These are phyloP conservation scores for Enteromius fasciolatus DNA, from an alignment of 2,797 vertebrate genomes.

Conservation along the genomic window DNA sequence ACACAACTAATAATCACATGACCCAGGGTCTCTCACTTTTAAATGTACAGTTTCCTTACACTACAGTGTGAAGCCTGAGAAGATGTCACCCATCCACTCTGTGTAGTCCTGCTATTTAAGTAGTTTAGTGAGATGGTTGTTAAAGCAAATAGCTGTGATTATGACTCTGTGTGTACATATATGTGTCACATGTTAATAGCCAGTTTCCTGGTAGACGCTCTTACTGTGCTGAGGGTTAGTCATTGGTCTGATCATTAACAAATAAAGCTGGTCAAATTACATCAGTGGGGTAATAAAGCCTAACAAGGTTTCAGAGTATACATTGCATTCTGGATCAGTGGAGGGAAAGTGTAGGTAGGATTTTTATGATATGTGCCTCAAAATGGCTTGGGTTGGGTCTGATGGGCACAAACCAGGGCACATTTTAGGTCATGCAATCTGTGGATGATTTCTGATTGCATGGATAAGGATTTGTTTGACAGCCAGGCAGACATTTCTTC, in stretches of 20 bases:
- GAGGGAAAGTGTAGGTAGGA: background rate
- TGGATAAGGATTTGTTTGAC: conserved; percentile 46
- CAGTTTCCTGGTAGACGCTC: conserved; percentile 5
- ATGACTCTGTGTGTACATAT: conserved; percentile 16
- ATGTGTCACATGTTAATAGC: conserved; percentile 21
- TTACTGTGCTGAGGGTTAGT: conserved; percentile 62
- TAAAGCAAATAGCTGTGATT: conserved; percentile 36
- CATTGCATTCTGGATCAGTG: conserved; percentile 24
- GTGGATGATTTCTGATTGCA: conserved; percentile 48
- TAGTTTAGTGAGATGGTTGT: background rate
- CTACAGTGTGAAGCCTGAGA: background rate
- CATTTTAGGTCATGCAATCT: background rate
- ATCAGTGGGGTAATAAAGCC: conserved; percentile 60
- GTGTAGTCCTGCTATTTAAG: background rate
- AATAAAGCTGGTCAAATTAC: conserved; percentile 69
- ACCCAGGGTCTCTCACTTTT: conserved; percentile 49
- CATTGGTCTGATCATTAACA: conserved; percentile 64
- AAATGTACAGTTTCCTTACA: background rate
- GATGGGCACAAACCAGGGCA: background rate
- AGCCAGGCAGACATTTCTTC: conserved; percentile 48
- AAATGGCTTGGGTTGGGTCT: background rate
- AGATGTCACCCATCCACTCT: background rate
- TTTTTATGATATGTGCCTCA: background rate
- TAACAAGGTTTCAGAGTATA: conserved; percentile 29
- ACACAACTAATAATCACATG: conserved; percentile 57